Conservation (phyloP, 2,797 vertebrate genomes). For the Myripristis jacobus region DNA sequence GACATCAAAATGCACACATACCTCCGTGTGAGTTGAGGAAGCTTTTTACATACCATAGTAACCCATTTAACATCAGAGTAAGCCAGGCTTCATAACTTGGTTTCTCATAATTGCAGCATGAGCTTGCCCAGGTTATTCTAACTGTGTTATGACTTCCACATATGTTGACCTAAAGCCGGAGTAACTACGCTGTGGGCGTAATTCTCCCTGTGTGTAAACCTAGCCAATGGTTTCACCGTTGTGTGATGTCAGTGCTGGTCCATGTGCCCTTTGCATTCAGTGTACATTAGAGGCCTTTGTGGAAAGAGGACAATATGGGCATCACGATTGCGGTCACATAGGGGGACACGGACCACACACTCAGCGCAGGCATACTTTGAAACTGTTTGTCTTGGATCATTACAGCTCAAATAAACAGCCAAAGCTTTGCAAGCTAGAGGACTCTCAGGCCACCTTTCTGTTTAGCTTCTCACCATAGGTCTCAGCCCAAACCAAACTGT, state of each 20-base stretch:
- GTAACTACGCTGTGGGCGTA: too few relatives aligned
- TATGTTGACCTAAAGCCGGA: too few relatives aligned
- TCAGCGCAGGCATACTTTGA: constrained; percentile 50
- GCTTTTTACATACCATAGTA: too few relatives aligned
- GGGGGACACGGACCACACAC: constrained; percentile 60
- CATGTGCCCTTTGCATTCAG: constrained; percentile 20
- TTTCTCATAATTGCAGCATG: too few relatives aligned
- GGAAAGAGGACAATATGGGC: constrained; percentile 7
- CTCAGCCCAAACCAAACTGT: not conserved
- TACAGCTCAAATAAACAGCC: constrained; percentile 53
- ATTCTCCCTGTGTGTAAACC: not conserved
- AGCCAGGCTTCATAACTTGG: too few relatives aligned
- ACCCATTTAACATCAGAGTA: too few relatives aligned
- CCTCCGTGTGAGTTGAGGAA: too few relatives aligned
- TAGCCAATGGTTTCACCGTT: not conserved
- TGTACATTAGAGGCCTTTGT: constrained; percentile 20
- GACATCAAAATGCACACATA: too few relatives aligned
- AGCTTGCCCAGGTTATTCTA: too few relatives aligned
- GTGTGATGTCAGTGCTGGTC: constrained; percentile 11
- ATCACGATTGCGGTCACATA: constrained; percentile 10
- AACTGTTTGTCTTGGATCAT: constrained; percentile 65
- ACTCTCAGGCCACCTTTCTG: constrained; percentile 46
- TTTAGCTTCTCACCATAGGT: constrained; percentile 13
- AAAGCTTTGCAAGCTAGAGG: constrained; percentile 43
- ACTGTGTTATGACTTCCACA: too few relatives aligned